A percentile compares a stretch with the other conserved stretches of the same genome.
Evolutionary conservation across 2,888 invertebrate genomes (phyloP).

Genomic region (Drosophila acutilabella): DNA sequence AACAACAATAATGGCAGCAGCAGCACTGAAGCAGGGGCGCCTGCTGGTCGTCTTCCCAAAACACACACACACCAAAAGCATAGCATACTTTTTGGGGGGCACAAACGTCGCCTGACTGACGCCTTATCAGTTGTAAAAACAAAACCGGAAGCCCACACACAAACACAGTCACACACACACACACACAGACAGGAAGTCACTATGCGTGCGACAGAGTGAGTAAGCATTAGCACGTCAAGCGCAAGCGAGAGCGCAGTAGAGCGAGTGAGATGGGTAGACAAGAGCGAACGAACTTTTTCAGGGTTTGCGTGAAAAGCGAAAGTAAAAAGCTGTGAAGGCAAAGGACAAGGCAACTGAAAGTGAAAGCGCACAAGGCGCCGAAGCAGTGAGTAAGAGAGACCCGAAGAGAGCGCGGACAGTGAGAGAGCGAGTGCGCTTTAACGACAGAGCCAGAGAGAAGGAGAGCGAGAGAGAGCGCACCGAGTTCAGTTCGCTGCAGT

Average conservation of each 20-base stretch:
- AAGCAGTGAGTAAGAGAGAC: constrained; percentile 18
- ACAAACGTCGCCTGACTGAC: constrained; percentile 60
- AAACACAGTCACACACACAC: constrained; percentile 32
- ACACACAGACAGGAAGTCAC: constrained; percentile 74
- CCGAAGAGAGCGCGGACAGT: constrained; percentile 5
- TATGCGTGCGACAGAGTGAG: constrained; percentile 44
- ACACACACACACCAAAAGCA: constrained; percentile 46
- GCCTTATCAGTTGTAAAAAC: constrained; percentile 79
- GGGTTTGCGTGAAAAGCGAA: constrained; percentile 64
- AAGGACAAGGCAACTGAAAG: constrained; percentile 73
- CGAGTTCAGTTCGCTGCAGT: constrained; percentile 40
- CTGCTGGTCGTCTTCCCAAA: constrained; percentile 76
- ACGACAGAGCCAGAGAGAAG: constrained; percentile 3
- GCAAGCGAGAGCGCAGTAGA: constrained; percentile 4
- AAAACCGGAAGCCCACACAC: constrained; percentile 79
- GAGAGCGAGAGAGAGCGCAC: constrained; percentile 29
- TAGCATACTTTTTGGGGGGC: constrained; percentile 70
- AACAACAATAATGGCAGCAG: constrained; percentile 50
- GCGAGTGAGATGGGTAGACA: constrained; percentile 14
- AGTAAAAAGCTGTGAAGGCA: constrained; percentile 76
- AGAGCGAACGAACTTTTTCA: constrained; percentile 71
- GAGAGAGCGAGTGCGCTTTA: constrained; percentile 16
- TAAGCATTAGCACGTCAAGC: not conserved
- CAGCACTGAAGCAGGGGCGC: constrained; percentile 53
- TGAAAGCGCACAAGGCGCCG: constrained; percentile 60